phyloP scores from a whole-genome alignment of 2,113 vertebrate genomes.

The Sialia sialis region DNA sequence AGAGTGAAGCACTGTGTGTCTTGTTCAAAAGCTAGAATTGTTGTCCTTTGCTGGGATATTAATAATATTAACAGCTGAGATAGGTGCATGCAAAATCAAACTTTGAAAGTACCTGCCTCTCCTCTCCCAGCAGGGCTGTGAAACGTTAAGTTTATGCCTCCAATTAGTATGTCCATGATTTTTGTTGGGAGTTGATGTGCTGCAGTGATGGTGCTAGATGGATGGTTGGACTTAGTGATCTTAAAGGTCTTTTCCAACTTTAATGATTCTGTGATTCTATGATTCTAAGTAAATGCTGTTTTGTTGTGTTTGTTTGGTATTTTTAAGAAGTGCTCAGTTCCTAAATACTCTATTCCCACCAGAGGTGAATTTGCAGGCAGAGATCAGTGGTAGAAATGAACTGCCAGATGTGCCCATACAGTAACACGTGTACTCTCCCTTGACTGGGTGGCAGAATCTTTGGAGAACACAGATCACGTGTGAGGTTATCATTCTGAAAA shows the following conservation, averaged over 20 bases:
- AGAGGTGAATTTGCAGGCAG: neutral
- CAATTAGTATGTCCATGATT: neutral
- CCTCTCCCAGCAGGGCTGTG: neutral
- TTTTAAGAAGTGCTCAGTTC: neutral
- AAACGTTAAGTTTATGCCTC: neutral
- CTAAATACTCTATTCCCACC: neutral
- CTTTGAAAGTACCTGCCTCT: neutral
- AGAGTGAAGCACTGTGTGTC: neutral
- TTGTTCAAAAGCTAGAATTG: neutral
- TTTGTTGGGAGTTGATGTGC: neutral
- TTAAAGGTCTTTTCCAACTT: neutral
- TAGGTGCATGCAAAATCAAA: neutral
- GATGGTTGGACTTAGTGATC: neutral
- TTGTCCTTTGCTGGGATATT: neutral
- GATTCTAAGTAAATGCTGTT: neutral
- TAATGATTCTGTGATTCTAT: neutral
- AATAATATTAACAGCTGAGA: neutral
- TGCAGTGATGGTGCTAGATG: neutral
- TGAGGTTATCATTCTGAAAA: neutral
- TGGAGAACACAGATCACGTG: neutral
- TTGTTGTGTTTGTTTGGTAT: no score
- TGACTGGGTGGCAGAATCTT: neutral
- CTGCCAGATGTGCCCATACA: neutral
- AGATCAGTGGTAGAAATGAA: neutral
- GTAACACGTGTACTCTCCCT: fast-evolving